These are phyloP conservation scores for Syrmaticus mikado DNA, from an alignment of 2,113 vertebrate genomes.

Conservation along the genomic window DNA sequence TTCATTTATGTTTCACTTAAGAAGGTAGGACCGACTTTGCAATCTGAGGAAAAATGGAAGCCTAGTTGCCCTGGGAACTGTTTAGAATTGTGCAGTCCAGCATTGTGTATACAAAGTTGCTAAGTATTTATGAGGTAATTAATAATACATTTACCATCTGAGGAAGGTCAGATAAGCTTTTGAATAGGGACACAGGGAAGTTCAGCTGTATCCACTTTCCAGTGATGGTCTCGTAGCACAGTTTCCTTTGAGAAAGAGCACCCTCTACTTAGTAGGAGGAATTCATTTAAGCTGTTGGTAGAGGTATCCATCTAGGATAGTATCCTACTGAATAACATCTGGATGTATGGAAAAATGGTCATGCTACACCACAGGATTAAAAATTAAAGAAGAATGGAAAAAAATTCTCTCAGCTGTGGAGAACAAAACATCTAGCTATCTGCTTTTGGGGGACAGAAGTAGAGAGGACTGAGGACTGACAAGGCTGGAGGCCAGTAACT, in stretches of 20 bases:
- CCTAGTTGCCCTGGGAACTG: not conserved
- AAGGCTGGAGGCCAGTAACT: not conserved
- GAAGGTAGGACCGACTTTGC: not conserved
- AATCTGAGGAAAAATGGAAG: not conserved
- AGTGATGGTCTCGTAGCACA: not conserved
- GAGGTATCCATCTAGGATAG: not conserved
- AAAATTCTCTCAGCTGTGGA: not conserved
- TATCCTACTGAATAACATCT: not conserved
- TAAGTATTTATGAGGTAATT: not conserved
- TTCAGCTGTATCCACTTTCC: not conserved
- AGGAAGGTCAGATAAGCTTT: not conserved
- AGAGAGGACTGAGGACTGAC: not conserved
- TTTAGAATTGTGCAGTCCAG: not conserved
- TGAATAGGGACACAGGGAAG: not conserved
- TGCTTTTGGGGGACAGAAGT: not conserved
- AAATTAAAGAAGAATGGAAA: not conserved
- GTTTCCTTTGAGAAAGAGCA: not conserved
- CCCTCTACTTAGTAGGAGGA: not conserved
- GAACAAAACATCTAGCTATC: not conserved
- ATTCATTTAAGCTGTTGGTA: not conserved
- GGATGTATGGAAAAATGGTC: not conserved
- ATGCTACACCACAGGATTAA: not conserved
- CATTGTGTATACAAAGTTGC: not conserved
- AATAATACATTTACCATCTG: not conserved
- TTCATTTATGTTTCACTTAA: not conserved